phyloP scores from a whole-genome alignment of 1,140 invertebrate species.

The Heliothis subflexa region DNA sequence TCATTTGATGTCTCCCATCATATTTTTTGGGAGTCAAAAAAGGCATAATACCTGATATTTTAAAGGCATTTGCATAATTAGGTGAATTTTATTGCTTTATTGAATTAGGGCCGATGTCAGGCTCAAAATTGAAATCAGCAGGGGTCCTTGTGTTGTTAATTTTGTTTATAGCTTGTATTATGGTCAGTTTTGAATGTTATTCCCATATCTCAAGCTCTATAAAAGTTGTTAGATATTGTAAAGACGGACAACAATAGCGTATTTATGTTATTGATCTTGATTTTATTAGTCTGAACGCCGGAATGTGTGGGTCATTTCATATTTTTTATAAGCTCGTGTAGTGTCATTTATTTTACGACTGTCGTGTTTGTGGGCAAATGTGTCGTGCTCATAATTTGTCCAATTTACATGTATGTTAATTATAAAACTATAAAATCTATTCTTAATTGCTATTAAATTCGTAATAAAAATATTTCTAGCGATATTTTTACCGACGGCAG shows the following conservation, averaged over 20 bases:
- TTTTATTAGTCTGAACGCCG: conserved; percentile 72
- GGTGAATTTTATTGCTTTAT: conserved; percentile 86
- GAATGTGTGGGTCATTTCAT: conserved; percentile 47
- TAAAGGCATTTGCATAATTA: conserved; percentile 85
- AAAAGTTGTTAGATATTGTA: conserved; percentile 76
- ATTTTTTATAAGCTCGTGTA: conserved; percentile 39
- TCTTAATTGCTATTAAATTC: conserved; percentile 40
- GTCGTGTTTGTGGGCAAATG: conserved; percentile 31
- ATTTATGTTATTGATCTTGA: conserved; percentile 78
- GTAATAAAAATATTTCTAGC: conserved; percentile 20
- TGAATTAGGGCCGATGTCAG: conserved; percentile 86
- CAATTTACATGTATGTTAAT: conserved; percentile 49
- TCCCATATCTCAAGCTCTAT: conserved; percentile 80
- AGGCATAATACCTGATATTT: conserved; percentile 81
- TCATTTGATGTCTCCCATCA: conserved; percentile 74
- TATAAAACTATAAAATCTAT: conserved; percentile 46
- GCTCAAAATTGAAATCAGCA: conserved; percentile 84
- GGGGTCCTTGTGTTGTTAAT: conserved; percentile 84
- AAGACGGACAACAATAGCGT: conserved; percentile 77
- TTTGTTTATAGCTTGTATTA: conserved; percentile 85
- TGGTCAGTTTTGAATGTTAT: conserved; percentile 81
- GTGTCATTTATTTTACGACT: conserved; percentile 48
- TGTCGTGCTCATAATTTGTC: conserved; percentile 44
- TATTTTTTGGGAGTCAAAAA: conserved; percentile 77
- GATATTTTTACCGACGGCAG: conserved; percentile 40